Evolutionary conservation across 2,888 invertebrate species (phyloP).

Genomic region (Drosophila leonis): DNA sequence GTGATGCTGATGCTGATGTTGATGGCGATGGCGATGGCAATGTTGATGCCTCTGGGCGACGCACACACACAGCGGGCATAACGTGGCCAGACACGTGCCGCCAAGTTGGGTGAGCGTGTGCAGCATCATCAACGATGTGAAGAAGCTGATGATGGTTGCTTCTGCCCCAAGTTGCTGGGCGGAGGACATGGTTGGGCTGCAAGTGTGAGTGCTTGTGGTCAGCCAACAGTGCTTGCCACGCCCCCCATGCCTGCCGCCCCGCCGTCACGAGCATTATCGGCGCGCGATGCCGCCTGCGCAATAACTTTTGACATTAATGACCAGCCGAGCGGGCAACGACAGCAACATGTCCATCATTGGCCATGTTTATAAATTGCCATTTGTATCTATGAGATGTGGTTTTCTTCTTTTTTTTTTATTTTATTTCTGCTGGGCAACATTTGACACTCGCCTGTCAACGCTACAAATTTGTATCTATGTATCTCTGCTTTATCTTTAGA

Average conservation of each 20-base stretch:
- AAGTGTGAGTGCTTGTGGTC: conserved; percentile 77
- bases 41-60: conserved; percentile 54
- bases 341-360: conserved; percentile 62
- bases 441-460: conserved; percentile 73
- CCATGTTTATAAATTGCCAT: conserved; percentile 76
- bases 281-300: conserved; percentile 69
- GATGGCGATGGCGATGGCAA: conserved; percentile 49
- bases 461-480: conserved; percentile 72
- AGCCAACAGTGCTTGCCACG: conserved; percentile 52
- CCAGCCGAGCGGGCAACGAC: conserved; percentile 43
- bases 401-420: conserved; percentile 1
- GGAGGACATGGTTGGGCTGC: conserved; percentile 38
- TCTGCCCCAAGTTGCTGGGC: not conserved
- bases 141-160: conserved; percentile 12
- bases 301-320: conserved; percentile 81
- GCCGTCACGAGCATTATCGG: conserved; percentile 43
- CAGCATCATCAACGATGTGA: conserved; percentile 73
- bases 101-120: conserved; percentile 77
- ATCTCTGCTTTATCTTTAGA: conserved; percentile 39
- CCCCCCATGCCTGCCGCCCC: conserved; percentile 6
- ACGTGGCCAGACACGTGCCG: conserved; percentile 75
- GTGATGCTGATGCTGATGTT: not conserved
- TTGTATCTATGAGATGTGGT: conserved; percentile 58
- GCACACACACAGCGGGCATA: conserved; percentile 62
- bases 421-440: conserved; percentile 10